phyloP scores from a whole-genome alignment of 1,140 invertebrate genomes.

The Drosophila sproati region DNA sequence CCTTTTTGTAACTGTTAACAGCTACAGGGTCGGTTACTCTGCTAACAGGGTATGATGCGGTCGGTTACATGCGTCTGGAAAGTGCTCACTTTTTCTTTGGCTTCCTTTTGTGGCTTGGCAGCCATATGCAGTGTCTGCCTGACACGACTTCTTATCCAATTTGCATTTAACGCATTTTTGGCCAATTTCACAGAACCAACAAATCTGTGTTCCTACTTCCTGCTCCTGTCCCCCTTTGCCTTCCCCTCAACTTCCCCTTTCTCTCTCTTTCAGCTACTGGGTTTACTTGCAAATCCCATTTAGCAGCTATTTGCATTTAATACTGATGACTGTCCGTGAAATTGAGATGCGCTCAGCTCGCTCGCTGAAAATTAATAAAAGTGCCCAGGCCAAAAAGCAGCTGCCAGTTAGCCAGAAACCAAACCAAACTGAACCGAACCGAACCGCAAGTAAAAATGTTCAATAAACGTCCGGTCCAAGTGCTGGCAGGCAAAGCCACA shows the following conservation, averaged over 20 bases:
- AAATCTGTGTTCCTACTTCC: conserved; percentile 16
- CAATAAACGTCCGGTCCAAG: conserved; percentile 72
- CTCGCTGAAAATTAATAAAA: conserved; percentile 70
- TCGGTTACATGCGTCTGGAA: background rate
- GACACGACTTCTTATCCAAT: conserved; percentile 79
- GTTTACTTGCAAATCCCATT: conserved; percentile 65
- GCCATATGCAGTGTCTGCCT: conserved; percentile 47
- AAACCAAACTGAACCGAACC: background rate
- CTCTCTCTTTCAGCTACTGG: background rate
- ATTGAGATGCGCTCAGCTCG: conserved; percentile 58
- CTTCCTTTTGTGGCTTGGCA: conserved; percentile 38
- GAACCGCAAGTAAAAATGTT: conserved; percentile 79
- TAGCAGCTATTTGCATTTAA: conserved; percentile 76
- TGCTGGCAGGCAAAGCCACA: conserved; percentile 55
- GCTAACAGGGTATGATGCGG: background rate
- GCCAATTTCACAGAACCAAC: conserved; percentile 51
- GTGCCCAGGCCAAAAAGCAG: conserved; percentile 23
- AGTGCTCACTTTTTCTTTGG: background rate
- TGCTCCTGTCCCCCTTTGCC: background rate
- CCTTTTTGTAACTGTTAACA: too few species aligned
- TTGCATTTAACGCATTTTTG: conserved; percentile 81
- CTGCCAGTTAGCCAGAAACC: conserved; percentile 21
- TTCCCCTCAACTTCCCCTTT: background rate
- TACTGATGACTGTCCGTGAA: conserved; percentile 64
- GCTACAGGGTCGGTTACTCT: too few species aligned